Base-by-base conservation (phyloP, 2,797 vertebrate genomes). In the Macroramphosus scolopax region DNA sequence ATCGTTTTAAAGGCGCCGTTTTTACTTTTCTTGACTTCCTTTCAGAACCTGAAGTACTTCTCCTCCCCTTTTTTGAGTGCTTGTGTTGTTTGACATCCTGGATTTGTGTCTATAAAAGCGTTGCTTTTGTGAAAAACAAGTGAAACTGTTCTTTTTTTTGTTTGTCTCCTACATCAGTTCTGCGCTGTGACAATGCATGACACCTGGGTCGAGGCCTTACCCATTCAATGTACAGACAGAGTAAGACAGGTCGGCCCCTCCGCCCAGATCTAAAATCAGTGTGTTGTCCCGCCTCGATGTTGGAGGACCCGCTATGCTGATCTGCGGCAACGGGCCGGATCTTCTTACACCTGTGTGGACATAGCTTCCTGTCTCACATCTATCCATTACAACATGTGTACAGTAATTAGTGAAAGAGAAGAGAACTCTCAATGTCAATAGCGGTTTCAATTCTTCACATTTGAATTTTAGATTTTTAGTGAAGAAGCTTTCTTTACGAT, bases 131-230 rank as follows among this genome's bases (percentile, higher is more conserved):
- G 61, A 51, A 75, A 58, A 62, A 58, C 20, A 66, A 63, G 63
- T 64, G 38, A 68, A 70, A 63, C 22, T 25, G 31, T 76, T 70
- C 68, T 56, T 5, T 38, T 17, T 50, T 51, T 18, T 59, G 17
- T 76, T 64, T 56, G 52, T 57, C 53, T 68, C 54, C 59, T 61
- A 61, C 77, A 72, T 85, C 54, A 80, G 70, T 87, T 82, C 73
- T 86, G 89, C 86, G 87, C 84, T 83, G 76, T 88, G 88, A 90
- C 88, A 89, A 90, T 89, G 83, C 83, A 87, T 83, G 82, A 88
- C 76, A 81, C 87, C 85, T 73, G 78, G 85, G 88, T 89, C 44
- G 85, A 89, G 87, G 88, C 86, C 85, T 90, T 90, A 90, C 78
- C 77, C 77, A 75, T 77, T 77, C 57, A 58, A 39, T 66, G 63